Percentiles rank a stretch among this genome's conserved stretches.
Evolutionary conservation across 2,888 invertebrate genomes (phyloP).

Genomic region (Thereva unica): DNA sequence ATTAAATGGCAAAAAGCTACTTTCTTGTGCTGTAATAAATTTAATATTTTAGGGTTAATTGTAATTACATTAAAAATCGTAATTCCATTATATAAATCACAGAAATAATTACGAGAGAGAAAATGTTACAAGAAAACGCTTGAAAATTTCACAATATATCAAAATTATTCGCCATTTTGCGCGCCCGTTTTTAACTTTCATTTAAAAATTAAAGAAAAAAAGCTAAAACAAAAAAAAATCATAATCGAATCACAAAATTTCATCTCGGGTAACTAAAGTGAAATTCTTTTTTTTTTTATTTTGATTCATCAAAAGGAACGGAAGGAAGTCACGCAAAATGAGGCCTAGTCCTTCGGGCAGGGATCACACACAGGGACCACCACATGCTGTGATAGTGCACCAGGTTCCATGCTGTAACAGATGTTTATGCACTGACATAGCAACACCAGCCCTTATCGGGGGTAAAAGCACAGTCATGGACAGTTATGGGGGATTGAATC

Average conservation of each 20-base stretch:
- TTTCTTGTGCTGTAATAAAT: too few species aligned
- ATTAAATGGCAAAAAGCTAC: too few species aligned
- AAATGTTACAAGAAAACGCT: too few species aligned
- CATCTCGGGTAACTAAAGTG: background rate
- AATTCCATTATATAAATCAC: too few species aligned
- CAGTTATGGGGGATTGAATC: too few species aligned
- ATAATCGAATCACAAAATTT: background rate
- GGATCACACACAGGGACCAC: slow-evolving; percentile 20
- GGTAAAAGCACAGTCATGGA: too few species aligned
- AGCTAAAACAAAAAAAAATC: background rate
- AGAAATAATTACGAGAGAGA: too few species aligned
- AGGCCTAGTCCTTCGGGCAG: background rate
- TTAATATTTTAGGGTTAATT: too few species aligned
- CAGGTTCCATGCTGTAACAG: slow-evolving; percentile 10
- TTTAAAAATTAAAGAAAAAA: background rate
- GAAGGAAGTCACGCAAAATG: background rate
- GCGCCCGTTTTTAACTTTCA: too few species aligned
- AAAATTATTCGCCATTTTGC: too few species aligned
- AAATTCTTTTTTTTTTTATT: background rate
- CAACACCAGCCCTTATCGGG: slow-evolving; percentile 1
- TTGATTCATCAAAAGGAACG: background rate
- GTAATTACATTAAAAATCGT: too few species aligned
- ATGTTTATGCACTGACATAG: slow-evolving; percentile 19
- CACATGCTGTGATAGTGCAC: slow-evolving; percentile 8
- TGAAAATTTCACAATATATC: too few species aligned